A percentile compares a stretch with the other conserved stretches of the same genome.
Evolutionary conservation across 2,888 invertebrate species (phyloP).

Genomic region (Tetramorium bicarinatum): DNA sequence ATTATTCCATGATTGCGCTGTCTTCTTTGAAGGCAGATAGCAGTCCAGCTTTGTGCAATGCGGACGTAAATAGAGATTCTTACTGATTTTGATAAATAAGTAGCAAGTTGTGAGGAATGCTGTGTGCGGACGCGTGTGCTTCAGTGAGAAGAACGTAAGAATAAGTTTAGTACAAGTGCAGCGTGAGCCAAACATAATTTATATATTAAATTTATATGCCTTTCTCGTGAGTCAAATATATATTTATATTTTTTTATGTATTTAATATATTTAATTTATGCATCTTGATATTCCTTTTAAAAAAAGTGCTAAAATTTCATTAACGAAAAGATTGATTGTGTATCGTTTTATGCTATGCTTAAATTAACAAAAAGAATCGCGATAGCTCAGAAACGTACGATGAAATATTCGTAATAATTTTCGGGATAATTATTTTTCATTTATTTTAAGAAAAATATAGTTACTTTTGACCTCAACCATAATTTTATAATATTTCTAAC

Average conservation of each 20-base stretch:
- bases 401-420: not conserved
- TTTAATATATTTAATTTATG: too few species aligned
- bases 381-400: not conserved
- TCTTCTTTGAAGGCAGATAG: not conserved
- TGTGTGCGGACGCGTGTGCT: not conserved
- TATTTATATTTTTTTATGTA: too few species aligned
- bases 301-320: too few species aligned
- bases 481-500: too few species aligned
- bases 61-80: not conserved
- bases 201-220: too few species aligned
- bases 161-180: not conserved
- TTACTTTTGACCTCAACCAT: too few species aligned
- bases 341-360: too few species aligned
- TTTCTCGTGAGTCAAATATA: too few species aligned
- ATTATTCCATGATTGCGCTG: slow-evolving; percentile 1
- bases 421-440: not conserved
- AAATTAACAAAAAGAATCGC: not conserved
- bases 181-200: not conserved
- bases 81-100: not conserved
- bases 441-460: too few species aligned
- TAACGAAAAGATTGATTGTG: too few species aligned
- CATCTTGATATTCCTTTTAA: too few species aligned
- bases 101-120: not conserved
- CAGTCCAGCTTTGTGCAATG: not conserved
- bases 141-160: not conserved